Evolutionary conservation across 2,888 invertebrate species (phyloP).

Genomic region (Erebia palarica): DNA sequence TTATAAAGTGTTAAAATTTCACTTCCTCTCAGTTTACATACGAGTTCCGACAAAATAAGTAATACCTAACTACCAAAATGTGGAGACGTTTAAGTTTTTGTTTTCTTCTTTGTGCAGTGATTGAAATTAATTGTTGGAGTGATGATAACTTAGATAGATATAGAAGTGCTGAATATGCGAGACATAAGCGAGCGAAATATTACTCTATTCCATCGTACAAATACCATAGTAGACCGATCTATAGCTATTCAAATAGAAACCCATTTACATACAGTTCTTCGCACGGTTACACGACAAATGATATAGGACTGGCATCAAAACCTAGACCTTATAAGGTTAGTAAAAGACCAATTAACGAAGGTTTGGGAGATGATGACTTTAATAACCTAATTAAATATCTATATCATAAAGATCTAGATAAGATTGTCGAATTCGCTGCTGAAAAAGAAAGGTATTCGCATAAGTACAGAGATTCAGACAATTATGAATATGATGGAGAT

Average conservation of each 20-base stretch:
- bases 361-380: slow-evolving; percentile 66
- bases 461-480: slow-evolving; percentile 10
- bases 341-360: slow-evolving; percentile 58
- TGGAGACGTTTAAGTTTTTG: slow-evolving; percentile 36
- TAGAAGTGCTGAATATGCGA: slow-evolving; percentile 45
- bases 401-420: slow-evolving; percentile 69
- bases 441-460: slow-evolving; percentile 39
- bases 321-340: slow-evolving; percentile 61
- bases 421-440: slow-evolving; percentile 61
- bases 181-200: slow-evolving; percentile 67
- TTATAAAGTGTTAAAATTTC: slow-evolving; percentile 63
- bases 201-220: slow-evolving; percentile 58
- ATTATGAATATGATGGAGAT: slow-evolving; percentile 22
- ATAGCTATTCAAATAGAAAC: slow-evolving; percentile 49
- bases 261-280: slow-evolving; percentile 66
- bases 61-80: slow-evolving; percentile 36
- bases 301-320: slow-evolving; percentile 45
- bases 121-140: slow-evolving; percentile 49
- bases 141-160: slow-evolving; percentile 45
- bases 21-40: slow-evolving; percentile 67
- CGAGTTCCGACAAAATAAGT: slow-evolving; percentile 31
- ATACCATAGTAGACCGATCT: slow-evolving; percentile 62
- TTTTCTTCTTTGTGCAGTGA: slow-evolving; percentile 51
- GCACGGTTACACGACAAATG: slow-evolving; percentile 52
- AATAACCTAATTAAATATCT: slow-evolving; percentile 67